phyloP scores from a whole-genome alignment of 2,888 invertebrate genomes.

The Darwinula stevensoni region DNA sequence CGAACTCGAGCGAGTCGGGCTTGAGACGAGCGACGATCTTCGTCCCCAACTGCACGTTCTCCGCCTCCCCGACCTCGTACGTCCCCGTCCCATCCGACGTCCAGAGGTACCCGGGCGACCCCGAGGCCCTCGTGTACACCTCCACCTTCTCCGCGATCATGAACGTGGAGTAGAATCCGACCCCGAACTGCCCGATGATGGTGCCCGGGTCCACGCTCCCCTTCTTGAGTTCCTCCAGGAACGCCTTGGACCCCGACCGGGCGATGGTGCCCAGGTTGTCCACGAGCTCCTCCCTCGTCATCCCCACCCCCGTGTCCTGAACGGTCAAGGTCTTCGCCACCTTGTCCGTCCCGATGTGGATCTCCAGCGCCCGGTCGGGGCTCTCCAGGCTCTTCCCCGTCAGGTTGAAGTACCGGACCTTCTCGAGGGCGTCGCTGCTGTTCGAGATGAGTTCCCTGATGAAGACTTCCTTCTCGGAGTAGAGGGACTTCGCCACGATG shows the following conservation, averaged over 20 bases:
- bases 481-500: slow-evolving; percentile 84
- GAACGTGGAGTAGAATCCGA: slow-evolving; percentile 89
- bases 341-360: slow-evolving; percentile 64
- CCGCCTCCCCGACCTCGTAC: slow-evolving; percentile 62
- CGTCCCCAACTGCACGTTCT: slow-evolving; percentile 58
- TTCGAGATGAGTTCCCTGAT: slow-evolving; percentile 84
- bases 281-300: slow-evolving; percentile 71
- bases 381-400: slow-evolving; percentile 21
- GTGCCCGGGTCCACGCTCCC: slow-evolving; percentile 27
- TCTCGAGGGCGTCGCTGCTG: slow-evolving; percentile 87
- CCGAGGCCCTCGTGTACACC: slow-evolving; percentile 41
- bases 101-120: slow-evolving; percentile 44
- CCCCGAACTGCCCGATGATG: slow-evolving; percentile 91
- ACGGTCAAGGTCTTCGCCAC: slow-evolving; percentile 50
- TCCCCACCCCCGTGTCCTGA: slow-evolving; percentile 75
- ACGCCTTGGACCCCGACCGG: slow-evolving; percentile 75
- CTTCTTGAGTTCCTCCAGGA: slow-evolving; percentile 49
- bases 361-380: slow-evolving; percentile 41
- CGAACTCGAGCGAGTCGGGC: slow-evolving; percentile 56
- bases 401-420: slow-evolving; percentile 47
- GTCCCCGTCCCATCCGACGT: slow-evolving; percentile 68
- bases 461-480: slow-evolving; percentile 94
- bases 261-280: slow-evolving; percentile 84
- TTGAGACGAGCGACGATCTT: slow-evolving; percentile 75
- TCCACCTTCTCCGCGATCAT: slow-evolving; percentile 90